These are phyloP conservation scores for Rissa tridactyla DNA, from an alignment of 2,113 vertebrate genomes.

Conservation along the genomic window DNA sequence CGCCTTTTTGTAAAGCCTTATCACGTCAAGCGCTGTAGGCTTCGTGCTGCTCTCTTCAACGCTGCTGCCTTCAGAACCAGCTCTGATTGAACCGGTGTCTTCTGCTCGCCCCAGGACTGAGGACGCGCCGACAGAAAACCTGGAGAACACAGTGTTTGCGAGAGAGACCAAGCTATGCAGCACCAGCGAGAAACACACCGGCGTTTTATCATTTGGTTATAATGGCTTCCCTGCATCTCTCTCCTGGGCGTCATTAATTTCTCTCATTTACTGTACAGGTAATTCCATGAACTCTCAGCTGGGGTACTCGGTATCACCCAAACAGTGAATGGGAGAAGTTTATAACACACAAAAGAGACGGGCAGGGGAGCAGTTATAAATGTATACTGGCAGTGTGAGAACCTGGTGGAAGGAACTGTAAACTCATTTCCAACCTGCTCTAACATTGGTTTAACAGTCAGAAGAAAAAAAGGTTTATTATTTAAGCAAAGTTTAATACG, in stretches of 20 bases:
- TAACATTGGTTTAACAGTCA: background rate
- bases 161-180: background rate
- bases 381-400: background rate
- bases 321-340: background rate
- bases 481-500: background rate
- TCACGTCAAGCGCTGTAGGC: fast-evolving
- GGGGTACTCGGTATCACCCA: background rate
- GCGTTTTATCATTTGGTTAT: background rate
- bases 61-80: background rate
- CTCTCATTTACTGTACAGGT: background rate
- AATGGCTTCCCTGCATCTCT: background rate
- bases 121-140: background rate
- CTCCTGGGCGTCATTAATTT: background rate
- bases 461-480: background rate
- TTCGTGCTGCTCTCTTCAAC: background rate
- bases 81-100: background rate
- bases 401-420: background rate
- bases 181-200: background rate
- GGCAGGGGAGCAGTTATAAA: background rate
- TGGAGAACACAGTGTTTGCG: background rate
- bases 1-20: background rate
- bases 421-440: background rate
- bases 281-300: background rate
- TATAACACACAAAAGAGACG: background rate
- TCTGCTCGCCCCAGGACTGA: background rate